These are phyloP conservation scores for Numenius phaeopus DNA, from an alignment of 2,797 vertebrate genomes.

Conservation along the genomic window DNA sequence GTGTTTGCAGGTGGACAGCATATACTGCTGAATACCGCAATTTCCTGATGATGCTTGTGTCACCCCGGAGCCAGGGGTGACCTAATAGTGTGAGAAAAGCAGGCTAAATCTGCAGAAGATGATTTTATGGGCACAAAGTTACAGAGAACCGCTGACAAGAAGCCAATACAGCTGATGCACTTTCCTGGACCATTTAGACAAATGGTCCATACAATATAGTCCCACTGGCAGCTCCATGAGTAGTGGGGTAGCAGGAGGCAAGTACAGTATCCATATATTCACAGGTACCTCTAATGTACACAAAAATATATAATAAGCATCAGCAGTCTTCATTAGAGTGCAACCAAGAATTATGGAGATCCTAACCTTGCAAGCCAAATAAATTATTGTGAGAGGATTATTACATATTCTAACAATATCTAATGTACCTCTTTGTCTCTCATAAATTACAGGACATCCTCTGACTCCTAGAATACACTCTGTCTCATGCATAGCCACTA, in stretches of 20 bases:
- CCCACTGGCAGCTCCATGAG: slow-evolving; percentile 43
- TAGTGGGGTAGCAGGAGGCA: slow-evolving; percentile 31
- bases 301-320: slow-evolving; percentile 72
- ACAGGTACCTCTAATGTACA: slow-evolving; percentile 58
- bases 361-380: slow-evolving; percentile 68
- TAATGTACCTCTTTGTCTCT: slow-evolving; percentile 71
- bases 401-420: slow-evolving; percentile 74
- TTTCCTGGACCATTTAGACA: slow-evolving; percentile 24
- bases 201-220: neutral
- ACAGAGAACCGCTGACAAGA: neutral
- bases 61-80: neutral
- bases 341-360: slow-evolving; percentile 73
- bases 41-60: neutral
- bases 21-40: fast-evolving
- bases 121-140: neutral
- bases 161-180: slow-evolving; percentile 9
- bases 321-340: slow-evolving; percentile 64
- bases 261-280: slow-evolving; percentile 51
- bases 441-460: slow-evolving; percentile 71
- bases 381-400: slow-evolving; percentile 71
- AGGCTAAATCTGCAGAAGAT: neutral
- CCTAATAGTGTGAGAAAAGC: neutral
- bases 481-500: neutral
- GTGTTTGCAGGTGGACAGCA: neutral
- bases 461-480: slow-evolving; percentile 31